Base-by-base conservation (phyloP, 2,888 invertebrate species). In the Morpho helenor region DNA sequence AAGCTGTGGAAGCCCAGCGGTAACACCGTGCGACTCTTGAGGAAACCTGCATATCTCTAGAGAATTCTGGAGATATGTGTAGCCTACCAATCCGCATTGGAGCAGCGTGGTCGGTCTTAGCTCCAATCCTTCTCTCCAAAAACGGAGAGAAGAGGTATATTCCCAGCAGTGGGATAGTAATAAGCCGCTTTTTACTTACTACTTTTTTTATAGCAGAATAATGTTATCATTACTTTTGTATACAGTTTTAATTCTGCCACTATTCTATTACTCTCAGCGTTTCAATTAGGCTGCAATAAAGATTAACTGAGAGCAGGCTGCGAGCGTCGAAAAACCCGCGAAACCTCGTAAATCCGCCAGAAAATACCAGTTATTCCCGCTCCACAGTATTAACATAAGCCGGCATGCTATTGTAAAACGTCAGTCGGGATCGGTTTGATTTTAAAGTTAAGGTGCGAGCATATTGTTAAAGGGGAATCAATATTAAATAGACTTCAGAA, bases 281-380 rank as follows among this genome's bases (percentile, higher is more conserved):
- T 57, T 48, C 57, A 57, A 57, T 52, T 57, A 57, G 47, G 16
- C 51, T 31, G 48, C 57, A 57, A 57, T 57, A 59, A 55, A 59
- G 51, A 56, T 52, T 51, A 54, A 39, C 44, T 43, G 43, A 47
- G 10, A 44, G 10, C 7, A 6, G 23, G 39, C 41, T 51, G 42
- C 40, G 47, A 44, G 47, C 65, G 51, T 73, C 73, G 79, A 80
- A 80, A 56, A 79, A 73, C 75, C 72, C 67, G 52, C 69, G 70
- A 74, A 76, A 73, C 73, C 72, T 71, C 74, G 75, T 75, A 78
- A 76, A 82, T 79, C 76, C 76, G 31, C 58, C 51, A 66, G 69
- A 49, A 75, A 79, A 77, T 70, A 67, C 70, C 77, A 68, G 67
- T 80, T 78, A 82, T 78, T 77, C 78, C 64, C 62, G 61, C 5